Conservation (phyloP, 2,888 invertebrate species). For the Acanthacorydalis orientalis region DNA sequence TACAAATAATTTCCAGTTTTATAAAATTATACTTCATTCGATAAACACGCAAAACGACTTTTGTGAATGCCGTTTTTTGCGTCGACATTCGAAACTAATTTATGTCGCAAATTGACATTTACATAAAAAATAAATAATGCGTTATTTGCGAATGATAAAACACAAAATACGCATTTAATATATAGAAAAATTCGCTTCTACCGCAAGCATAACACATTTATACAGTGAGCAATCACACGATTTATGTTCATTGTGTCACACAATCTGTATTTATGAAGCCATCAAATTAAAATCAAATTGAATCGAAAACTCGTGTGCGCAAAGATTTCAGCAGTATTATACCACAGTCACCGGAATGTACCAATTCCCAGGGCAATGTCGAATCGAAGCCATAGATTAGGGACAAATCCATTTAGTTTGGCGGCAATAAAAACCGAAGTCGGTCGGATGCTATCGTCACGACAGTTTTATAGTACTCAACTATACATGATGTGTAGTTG, state of each 20-base stretch:
- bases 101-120: too few species aligned
- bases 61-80: too few species aligned
- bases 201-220: too few species aligned
- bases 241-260: neutral
- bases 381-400: constrained; percentile 17
- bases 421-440: constrained; percentile 18
- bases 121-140: too few species aligned
- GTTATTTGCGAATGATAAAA: too few species aligned
- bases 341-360: neutral
- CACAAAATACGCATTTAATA: too few species aligned
- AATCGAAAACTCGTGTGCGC: neutral
- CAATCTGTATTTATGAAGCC: neutral
- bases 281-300: constrained; percentile 2
- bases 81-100: too few species aligned
- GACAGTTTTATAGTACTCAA: neutral
- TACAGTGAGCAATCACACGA: too few species aligned
- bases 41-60: too few species aligned
- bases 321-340: neutral
- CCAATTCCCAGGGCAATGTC: neutral
- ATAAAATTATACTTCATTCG: too few species aligned
- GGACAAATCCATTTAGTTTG: constrained; percentile 20
- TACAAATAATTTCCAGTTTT: too few species aligned
- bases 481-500: neutral
- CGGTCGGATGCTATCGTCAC: constrained; percentile 9
- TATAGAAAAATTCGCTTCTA: too few species aligned